Conservation (phyloP, 2,113 vertebrate species). For the Sinosuthora webbiana region DNA sequence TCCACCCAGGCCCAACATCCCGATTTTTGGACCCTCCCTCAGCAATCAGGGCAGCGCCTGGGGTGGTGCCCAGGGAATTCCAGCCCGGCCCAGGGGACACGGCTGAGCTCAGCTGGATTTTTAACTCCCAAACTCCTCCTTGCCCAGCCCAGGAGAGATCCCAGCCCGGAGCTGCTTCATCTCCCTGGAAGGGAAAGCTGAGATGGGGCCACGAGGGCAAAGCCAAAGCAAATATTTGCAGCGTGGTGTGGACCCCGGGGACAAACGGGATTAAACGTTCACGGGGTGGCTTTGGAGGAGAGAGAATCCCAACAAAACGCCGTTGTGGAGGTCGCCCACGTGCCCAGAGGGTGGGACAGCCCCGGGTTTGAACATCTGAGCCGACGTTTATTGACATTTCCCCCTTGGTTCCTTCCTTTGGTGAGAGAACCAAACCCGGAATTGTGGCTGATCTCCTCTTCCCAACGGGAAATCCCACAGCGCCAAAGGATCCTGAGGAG, state of each 20-base stretch:
- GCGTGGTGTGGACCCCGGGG: not conserved
- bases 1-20: not conserved
- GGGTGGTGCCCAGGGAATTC: not conserved
- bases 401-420: not conserved
- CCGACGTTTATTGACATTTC: not conserved
- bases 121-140: not conserved
- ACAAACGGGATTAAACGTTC: not conserved
- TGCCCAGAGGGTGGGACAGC: not conserved
- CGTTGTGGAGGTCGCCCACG: not conserved
- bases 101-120: not conserved
- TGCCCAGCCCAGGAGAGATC: not conserved
- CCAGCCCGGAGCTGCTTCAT: rapidly evolving
- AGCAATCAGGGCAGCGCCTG: rapidly evolving
- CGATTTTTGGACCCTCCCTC: not conserved
- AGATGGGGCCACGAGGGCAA: not conserved
- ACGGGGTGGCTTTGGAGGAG: not conserved
- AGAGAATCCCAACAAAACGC: not conserved
- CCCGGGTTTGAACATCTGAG: not conserved
- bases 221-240: not conserved
- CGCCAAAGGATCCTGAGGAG: not conserved
- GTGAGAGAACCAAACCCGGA: not conserved
- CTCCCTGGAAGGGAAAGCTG: not conserved
- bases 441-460: not conserved
- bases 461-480: not conserved
- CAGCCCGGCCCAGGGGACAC: not conserved